These are phyloP conservation scores for Brachionus koreanus DNA, from an alignment of 1,140 invertebrate species.

Conservation along the genomic window DNA sequence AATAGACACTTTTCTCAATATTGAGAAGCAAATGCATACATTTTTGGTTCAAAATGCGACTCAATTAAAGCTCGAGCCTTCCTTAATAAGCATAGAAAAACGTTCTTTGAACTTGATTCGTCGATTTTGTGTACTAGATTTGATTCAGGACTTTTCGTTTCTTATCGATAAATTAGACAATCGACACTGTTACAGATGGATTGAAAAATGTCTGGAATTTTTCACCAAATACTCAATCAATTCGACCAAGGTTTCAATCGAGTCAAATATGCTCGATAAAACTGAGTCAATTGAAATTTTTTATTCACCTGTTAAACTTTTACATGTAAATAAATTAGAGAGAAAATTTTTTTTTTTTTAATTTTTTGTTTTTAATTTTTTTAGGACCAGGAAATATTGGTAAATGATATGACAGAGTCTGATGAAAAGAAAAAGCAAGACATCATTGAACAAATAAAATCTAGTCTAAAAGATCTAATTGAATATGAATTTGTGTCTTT, in stretches of 20 bases:
- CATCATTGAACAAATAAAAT: background rate
- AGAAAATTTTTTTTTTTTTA: background rate
- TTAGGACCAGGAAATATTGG: background rate
- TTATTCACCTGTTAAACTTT: background rate
- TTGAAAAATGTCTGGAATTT: slow-evolving; percentile 30
- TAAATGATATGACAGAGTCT: background rate
- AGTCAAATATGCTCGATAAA: background rate
- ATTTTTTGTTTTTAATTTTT: background rate
- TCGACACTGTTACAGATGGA: slow-evolving; percentile 32
- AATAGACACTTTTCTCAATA: slow-evolving; percentile 29
- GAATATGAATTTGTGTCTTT: background rate
- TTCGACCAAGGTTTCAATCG: background rate
- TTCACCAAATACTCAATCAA: slow-evolving; percentile 11
- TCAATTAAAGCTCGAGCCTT: background rate
- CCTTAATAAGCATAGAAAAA: slow-evolving; percentile 3
- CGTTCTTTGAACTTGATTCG: background rate
- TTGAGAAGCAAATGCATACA: slow-evolving; percentile 12
- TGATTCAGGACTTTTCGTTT: background rate
- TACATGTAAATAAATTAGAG: background rate
- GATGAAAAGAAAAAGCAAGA: background rate
- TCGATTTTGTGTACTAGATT: slow-evolving; percentile 4
- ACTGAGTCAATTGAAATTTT: background rate
- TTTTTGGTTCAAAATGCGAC: background rate
- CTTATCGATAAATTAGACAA: slow-evolving; percentile 18
- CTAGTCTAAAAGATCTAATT: background rate